Evolutionary conservation across 30 jellyfish, hydroid and myxozoan species (phyloP), one percentile per base, ranked within the genome.

Genomic region (Catostylus mosaicus): DNA sequence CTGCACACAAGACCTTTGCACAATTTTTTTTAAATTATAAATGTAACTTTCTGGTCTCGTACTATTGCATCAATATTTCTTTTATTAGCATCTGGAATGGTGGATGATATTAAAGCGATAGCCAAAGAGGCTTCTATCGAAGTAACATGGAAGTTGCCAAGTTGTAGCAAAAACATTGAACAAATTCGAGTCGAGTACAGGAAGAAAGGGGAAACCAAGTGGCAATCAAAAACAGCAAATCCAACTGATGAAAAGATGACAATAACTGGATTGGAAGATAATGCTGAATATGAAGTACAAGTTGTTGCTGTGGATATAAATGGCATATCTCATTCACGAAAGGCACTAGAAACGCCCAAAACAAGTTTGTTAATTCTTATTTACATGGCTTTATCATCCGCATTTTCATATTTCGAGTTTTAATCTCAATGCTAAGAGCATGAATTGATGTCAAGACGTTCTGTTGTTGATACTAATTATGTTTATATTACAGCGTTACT

Each of bases 131-230:
- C 32, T 32, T 36, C 40, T 27, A 24, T 75, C 35, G 77, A 54
- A 30, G 87, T 75, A 33, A 22, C 87, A 30, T 75, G 87, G 87
- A 24, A 2, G 0, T 64, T 50, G 65, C 87, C 87, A 11, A 48
- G 16, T 9, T 75, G 87, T 52, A 75, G 22, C 23, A 18, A 12
- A 31, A 69, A 69, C 12, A 75, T 75, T 10, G 32, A 75, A 23
- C 45, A 52, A 24, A 48, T 48, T 26, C 57, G 77, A 33, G 62
- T 75, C 3, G 24, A 34, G 10, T 57, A 75, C 52, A 75, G 62
- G 45, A 54, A 57, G 77, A 59, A 36, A 10, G 77, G 87, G 9
- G 77, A 64, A n/a, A 12, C 77, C 9, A 23, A 63, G 22, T 75
- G 87, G 87, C 38, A 5, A 56, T 12, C 78, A 24, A 66, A 51